Conservation (phyloP, 2,888 invertebrate species). For the Entomobrya proxima region DNA sequence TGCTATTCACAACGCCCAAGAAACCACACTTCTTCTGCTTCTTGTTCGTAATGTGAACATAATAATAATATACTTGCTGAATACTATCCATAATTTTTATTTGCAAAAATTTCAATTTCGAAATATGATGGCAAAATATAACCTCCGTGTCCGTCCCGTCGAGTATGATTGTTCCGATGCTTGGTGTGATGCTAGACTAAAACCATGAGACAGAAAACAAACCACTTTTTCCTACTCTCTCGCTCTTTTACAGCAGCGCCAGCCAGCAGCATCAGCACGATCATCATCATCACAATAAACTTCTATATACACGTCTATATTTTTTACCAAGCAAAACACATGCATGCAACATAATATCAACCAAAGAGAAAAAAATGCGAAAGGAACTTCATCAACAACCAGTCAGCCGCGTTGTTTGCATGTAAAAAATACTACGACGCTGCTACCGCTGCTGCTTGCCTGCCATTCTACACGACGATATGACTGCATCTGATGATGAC, state of each 20-base stretch:
- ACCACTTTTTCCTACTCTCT: conserved; percentile 57
- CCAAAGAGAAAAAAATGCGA: conserved; percentile 1
- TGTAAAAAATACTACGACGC: not conserved
- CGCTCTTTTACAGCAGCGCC: no score
- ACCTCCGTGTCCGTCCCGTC: no score
- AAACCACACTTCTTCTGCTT: no score
- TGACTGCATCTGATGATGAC: not conserved
- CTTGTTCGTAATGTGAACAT: no score
- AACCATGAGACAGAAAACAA: conserved; percentile 62
- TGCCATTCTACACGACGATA: not conserved
- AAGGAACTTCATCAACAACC: conserved; percentile 46
- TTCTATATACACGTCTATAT: conserved; percentile 11
- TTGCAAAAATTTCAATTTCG: no score
- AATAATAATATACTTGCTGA: no score
- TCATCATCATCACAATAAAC: conserved; percentile 33
- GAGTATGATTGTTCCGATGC: conserved; percentile 36
- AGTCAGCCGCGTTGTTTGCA: not conserved
- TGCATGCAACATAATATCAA: conserved; percentile 36
- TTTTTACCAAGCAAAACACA: conserved; percentile 15
- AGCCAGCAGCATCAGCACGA: conserved; percentile 28
- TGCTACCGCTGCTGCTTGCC: not conserved
- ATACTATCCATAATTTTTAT: no score
- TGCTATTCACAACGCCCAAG: no score
- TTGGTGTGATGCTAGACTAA: conserved; percentile 51
- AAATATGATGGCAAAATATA: no score